phyloP scores from a whole-genome alignment of 2,113 vertebrate genomes.

The Tragelaphus buxtoni region DNA sequence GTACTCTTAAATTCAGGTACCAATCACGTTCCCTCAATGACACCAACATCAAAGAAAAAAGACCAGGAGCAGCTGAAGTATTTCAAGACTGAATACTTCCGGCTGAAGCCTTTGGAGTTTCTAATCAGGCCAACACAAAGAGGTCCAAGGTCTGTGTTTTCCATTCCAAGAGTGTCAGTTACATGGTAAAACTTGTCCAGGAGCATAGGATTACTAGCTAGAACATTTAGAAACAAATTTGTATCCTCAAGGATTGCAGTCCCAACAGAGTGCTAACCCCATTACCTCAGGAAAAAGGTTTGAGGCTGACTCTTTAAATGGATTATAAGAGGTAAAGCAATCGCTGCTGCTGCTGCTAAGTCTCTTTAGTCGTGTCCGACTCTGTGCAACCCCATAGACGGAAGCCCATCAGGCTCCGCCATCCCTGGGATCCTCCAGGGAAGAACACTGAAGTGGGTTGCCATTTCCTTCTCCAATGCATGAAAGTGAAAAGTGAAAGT shows the following conservation, averaged over 20 bases:
- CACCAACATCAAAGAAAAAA: neutral
- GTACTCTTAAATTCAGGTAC: neutral
- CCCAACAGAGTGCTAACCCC: neutral
- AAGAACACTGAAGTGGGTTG: too few species aligned
- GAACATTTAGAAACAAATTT: slow-evolving; percentile 20
- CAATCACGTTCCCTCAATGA: neutral
- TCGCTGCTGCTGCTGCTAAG: neutral
- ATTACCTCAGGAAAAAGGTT: slow-evolving; percentile 26
- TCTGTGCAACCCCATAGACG: too few species aligned
- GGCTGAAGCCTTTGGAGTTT: neutral
- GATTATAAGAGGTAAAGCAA: neutral
- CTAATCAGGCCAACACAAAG: neutral
- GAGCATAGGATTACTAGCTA: neutral
- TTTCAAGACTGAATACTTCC: neutral
- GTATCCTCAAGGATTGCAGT: neutral
- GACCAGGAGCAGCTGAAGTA: neutral
- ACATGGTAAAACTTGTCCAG: slow-evolving; percentile 13
- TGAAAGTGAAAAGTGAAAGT: too few species aligned
- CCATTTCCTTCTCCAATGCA: too few species aligned
- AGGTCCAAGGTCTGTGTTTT: neutral
- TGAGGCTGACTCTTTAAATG: neutral
- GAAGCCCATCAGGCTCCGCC: too few species aligned
- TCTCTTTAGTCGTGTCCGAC: too few species aligned
- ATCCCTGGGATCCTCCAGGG: too few species aligned
- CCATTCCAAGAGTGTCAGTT: slow-evolving; percentile 15